phyloP scores from a whole-genome alignment of 2,797 vertebrate genomes.

The Vespertilio murinus region DNA sequence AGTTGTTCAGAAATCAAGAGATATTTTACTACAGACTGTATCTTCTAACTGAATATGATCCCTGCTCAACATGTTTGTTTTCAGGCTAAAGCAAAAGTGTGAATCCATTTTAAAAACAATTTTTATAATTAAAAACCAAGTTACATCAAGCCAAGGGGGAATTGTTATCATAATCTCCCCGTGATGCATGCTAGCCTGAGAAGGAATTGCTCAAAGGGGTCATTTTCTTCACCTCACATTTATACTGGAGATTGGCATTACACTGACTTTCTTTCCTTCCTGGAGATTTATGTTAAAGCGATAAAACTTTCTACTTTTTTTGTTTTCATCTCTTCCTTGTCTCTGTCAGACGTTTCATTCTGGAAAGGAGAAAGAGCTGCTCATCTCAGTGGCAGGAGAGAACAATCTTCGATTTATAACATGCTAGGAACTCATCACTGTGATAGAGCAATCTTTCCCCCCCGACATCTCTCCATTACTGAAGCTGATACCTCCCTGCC shows the following conservation, averaged over 20 bases:
- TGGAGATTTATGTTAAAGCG: conserved; percentile 81
- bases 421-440: conserved; percentile 81
- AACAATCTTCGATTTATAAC: conserved; percentile 83
- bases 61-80: background rate
- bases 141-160: background rate
- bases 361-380: conserved; percentile 78
- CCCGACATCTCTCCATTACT: conserved; percentile 87
- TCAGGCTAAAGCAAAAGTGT: background rate
- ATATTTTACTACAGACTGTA: background rate
- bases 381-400: conserved; percentile 79
- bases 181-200: accelerated
- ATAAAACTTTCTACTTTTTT: conserved; percentile 79
- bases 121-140: background rate
- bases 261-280: conserved; percentile 41
- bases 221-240: background rate
- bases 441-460: conserved; percentile 88
- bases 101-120: background rate
- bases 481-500: conserved; percentile 82
- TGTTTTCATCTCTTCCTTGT: conserved; percentile 79
- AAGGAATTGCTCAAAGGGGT: conserved; percentile 43
- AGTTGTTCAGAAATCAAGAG: background rate
- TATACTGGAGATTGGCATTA: conserved; percentile 26
- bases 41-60: background rate
- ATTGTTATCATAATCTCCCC: background rate
- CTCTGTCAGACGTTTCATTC: conserved; percentile 80